phyloP scores from a whole-genome alignment of 2,888 invertebrate genomes.

The Adelphocoris suturalis region DNA sequence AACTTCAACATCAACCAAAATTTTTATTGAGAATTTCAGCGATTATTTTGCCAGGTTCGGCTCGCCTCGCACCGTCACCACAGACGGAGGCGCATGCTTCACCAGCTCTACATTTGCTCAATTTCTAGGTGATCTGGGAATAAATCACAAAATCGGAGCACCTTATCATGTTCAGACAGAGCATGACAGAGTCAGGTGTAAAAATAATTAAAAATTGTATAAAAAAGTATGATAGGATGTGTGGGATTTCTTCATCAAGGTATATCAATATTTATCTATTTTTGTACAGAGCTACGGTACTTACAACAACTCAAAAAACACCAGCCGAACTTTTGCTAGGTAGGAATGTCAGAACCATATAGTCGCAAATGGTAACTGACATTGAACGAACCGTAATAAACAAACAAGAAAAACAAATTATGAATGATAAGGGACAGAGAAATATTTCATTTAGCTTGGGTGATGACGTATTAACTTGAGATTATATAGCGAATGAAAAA shows the following conservation, averaged over 20 bases:
- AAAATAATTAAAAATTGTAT: neutral
- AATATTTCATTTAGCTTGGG: too few relatives aligned
- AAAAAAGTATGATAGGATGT: neutral
- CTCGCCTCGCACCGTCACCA: neutral
- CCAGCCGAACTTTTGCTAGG: neutral
- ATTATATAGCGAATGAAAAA: too few relatives aligned
- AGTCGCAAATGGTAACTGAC: neutral
- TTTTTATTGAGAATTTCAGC: neutral
- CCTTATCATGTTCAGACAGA: slow-evolving; percentile 48
- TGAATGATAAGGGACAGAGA: too few relatives aligned
- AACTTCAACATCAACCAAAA: neutral
- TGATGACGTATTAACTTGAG: too few relatives aligned
- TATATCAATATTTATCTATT: neutral
- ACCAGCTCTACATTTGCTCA: neutral
- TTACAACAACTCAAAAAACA: neutral
- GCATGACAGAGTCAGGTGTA: slow-evolving; percentile 41
- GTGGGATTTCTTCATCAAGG: too few relatives aligned
- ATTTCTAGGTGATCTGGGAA: slow-evolving; percentile 24
- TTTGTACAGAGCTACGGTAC: neutral
- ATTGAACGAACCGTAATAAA: too few relatives aligned
- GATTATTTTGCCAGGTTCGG: neutral
- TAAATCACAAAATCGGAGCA: slow-evolving; percentile 45
- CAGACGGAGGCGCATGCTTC: neutral
- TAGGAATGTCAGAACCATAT: neutral
- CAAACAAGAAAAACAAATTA: too few relatives aligned